phyloP scores from a whole-genome alignment of 1,140 invertebrate species.

The Drosophila ambigua region DNA sequence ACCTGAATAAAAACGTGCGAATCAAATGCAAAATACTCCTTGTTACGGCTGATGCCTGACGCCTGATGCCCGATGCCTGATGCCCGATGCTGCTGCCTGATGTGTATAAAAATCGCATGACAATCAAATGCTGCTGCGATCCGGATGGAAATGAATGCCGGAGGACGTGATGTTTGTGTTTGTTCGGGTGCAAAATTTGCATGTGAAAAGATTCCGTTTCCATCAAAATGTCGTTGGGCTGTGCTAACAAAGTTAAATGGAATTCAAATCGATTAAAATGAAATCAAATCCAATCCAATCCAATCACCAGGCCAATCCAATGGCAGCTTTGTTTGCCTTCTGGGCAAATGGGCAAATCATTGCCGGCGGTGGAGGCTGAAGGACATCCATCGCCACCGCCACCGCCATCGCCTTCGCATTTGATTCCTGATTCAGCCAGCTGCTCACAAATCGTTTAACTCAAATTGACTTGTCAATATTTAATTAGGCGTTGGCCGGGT shows the following conservation, averaged over 20 bases:
- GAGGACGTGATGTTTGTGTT: slow-evolving; percentile 72
- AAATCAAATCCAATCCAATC: slow-evolving; percentile 62
- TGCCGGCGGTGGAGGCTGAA: slow-evolving; percentile 17
- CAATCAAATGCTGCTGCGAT: slow-evolving; percentile 54
- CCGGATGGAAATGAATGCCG: slow-evolving; percentile 44
- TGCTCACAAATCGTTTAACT: slow-evolving; percentile 80
- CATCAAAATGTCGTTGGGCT: slow-evolving; percentile 55
- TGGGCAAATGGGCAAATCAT: slow-evolving; percentile 53
- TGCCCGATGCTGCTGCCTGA: slow-evolving; percentile 11
- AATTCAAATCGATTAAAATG: slow-evolving; percentile 78
- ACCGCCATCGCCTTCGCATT: slow-evolving; percentile 3
- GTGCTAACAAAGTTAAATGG: slow-evolving; percentile 36
- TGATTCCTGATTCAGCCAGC: slow-evolving; percentile 38
- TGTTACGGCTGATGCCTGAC: slow-evolving; percentile 5
- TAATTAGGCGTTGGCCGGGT: slow-evolving; percentile 64
- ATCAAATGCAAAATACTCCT: slow-evolving; percentile 62
- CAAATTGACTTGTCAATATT: slow-evolving; percentile 82
- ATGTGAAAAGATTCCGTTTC: slow-evolving; percentile 71
- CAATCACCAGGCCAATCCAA: slow-evolving; percentile 64
- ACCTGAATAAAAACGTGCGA: slow-evolving; percentile 36
- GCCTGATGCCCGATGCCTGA: neutral
- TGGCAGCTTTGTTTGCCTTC: slow-evolving; percentile 74
- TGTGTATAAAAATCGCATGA: slow-evolving; percentile 72
- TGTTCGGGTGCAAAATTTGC: slow-evolving; percentile 64
- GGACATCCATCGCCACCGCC: slow-evolving; percentile 31